Evolutionary conservation across 2,113 vertebrate genomes (phyloP), one percentile per base, ranked within the genome.

Genomic region (Gnathonemus longibarbis): DNA sequence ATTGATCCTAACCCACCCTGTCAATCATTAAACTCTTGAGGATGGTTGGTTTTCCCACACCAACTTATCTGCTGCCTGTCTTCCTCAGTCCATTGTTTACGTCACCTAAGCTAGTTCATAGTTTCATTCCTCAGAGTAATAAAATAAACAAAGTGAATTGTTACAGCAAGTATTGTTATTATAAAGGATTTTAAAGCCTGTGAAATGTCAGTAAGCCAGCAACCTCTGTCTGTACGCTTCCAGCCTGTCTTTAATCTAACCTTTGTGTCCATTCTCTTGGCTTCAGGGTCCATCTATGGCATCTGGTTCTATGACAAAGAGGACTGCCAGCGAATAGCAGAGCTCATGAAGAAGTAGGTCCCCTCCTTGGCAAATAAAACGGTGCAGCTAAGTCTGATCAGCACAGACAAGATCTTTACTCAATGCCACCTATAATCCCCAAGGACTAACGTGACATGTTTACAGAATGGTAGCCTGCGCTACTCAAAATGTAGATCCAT

Each of bases 271-370:
- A 3, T 80, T 9, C 21, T 91, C 39, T 62, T 48, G 94, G 15
- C 94, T 94, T 7, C 96, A 99, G 98, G 98, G 96, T 97, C 97
- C 93, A 99, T 99, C 94, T 97, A 98, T 93, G 98, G 98, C 84
- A 99, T 99, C 95, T 99, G 98, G 98, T 99, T 99, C 96, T 99
- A 99, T 91, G 97, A 99, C 93, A 98, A 98, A 92, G 96, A 96
- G 93, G 98, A 99, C 95, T 99, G 98, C 95, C 97, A 97, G 93
- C 97, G 98, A 95, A 97, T 99, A 90, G 97, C 98, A 90, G 97
- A 97, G 86, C 96, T 97, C 90, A 98, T 99, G 97, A 98, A 97
- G 95, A 97, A 96, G 98, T 99, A 96, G 97, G 98, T 97, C 90
- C 89, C 24, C 45, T 27, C 19, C 11, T 58, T 62, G 62, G 1